phyloP scores from a whole-genome alignment of 92 coral and sea anemone species.

The Diadumene lineata region DNA sequence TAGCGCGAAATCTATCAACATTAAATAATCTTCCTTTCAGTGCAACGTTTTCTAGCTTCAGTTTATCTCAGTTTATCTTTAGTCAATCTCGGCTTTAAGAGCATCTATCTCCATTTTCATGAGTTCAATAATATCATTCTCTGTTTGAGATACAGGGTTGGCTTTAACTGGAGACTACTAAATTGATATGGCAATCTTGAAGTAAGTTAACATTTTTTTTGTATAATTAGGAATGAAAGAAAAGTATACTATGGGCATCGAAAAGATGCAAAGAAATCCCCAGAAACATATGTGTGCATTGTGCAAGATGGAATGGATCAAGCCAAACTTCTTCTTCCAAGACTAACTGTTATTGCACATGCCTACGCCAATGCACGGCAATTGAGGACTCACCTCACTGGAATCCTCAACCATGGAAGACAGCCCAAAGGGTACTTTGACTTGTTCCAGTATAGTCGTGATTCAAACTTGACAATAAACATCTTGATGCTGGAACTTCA shows the following conservation, averaged over 20 bases:
- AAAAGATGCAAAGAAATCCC: constrained; percentile 2
- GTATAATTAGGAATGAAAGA: neutral
- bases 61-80: no score
- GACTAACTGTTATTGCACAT: constrained; percentile 31
- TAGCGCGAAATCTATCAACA: no score
- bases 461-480: constrained; percentile 57
- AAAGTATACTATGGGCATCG: constrained; percentile 2
- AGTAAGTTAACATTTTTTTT: neutral
- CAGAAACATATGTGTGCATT: constrained; percentile 17
- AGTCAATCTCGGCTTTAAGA: no score
- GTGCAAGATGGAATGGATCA: constrained; percentile 59
- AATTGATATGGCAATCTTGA: no score
- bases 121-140: no score
- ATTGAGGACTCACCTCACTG: constrained; percentile 63
- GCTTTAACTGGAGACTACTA: no score
- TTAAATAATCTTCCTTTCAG: no score
- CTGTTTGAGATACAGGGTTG: no score
- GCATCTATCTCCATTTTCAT: no score
- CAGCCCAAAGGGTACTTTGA: constrained; percentile 64
- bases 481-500: constrained; percentile 45
- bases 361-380: constrained; percentile 64
- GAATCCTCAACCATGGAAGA: constrained; percentile 62
- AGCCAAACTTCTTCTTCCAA: constrained; percentile 47
- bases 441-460: constrained; percentile 62
- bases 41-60: no score